Percentiles rank a stretch among this genome's conserved stretches.
Conservation (phyloP, 2,888 invertebrate genomes). For the Drosophila flavopinicola region DNA sequence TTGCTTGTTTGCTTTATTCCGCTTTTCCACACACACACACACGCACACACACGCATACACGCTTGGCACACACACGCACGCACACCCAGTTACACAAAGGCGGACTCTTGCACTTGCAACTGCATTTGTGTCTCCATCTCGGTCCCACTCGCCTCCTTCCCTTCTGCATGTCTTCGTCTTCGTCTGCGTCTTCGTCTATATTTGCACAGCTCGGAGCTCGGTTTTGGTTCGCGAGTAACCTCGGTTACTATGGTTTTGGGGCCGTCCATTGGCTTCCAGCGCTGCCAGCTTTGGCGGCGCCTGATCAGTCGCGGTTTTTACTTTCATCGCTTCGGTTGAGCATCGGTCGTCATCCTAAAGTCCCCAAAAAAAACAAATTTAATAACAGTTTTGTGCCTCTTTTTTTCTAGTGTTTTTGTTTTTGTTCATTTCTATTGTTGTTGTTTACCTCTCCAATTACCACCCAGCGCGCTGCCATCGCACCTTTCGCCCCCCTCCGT, state of each 20-base stretch:
- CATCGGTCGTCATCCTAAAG: constrained; percentile 44
- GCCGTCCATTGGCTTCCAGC: constrained; percentile 64
- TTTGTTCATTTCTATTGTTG: constrained; percentile 16
- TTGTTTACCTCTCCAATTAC: constrained; percentile 65
- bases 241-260: constrained; percentile 46
- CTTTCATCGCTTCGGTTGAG: constrained; percentile 83
- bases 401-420: constrained; percentile 33
- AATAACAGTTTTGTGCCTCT: constrained; percentile 40
- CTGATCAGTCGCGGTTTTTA: constrained; percentile 84
- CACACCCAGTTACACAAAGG: constrained; percentile 26
- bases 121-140: constrained; percentile 32
- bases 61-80: background rate
- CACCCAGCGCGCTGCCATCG: constrained; percentile 44
- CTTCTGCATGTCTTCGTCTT: background rate
- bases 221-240: constrained; percentile 22
- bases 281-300: constrained; percentile 64
- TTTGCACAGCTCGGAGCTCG: constrained; percentile 29
- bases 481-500: background rate
- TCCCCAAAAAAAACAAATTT: background rate
- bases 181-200: constrained; percentile 7
- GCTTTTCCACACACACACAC: constrained; percentile 56
- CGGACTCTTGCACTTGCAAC: constrained; percentile 48
- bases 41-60: constrained; percentile 8
- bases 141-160: no score
- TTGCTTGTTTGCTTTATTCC: constrained; percentile 67